These are phyloP conservation scores for Drosophila glabriapex DNA, from an alignment of 2,888 invertebrate species.

Conservation along the genomic window DNA sequence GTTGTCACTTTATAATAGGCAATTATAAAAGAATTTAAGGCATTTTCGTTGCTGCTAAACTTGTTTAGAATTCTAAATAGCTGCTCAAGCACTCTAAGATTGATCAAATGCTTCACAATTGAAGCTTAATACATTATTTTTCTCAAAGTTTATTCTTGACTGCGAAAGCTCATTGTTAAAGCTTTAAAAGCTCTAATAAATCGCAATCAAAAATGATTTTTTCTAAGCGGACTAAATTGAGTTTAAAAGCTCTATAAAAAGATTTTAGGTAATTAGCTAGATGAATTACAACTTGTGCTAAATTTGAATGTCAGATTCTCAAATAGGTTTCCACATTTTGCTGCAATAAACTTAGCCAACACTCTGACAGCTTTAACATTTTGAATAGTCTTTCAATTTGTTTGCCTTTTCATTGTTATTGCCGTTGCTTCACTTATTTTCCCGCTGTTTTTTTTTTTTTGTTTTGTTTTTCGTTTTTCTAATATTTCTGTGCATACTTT, in stretches of 20 bases:
- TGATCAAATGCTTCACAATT: neutral
- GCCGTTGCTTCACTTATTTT: conserved; percentile 20
- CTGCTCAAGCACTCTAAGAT: neutral
- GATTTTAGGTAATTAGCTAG: neutral
- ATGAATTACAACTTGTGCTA: neutral
- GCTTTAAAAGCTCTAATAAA: neutral
- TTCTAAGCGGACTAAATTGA: neutral
- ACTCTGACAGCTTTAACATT: conserved; percentile 28
- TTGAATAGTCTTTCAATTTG: conserved; percentile 53
- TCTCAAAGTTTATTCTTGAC: neutral
- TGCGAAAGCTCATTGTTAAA: conserved; percentile 18
- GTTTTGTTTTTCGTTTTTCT: conserved; percentile 21
- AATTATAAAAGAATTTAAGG: conserved; percentile 14
- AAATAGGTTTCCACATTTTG: neutral
- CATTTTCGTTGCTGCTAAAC: neutral
- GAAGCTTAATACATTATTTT: neutral
- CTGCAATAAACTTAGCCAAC: conserved; percentile 12
- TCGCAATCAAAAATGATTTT: neutral
- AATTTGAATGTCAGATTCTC: neutral
- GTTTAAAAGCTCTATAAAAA: neutral
- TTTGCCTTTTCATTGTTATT: conserved; percentile 42
- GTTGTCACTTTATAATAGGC: conserved; percentile 8
- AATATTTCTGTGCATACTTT: conserved; percentile 25
- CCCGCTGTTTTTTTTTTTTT: neutral
- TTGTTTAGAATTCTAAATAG: neutral